Base-by-base conservation (phyloP, 2,113 vertebrate genomes). In the Gavia stellata region DNA sequence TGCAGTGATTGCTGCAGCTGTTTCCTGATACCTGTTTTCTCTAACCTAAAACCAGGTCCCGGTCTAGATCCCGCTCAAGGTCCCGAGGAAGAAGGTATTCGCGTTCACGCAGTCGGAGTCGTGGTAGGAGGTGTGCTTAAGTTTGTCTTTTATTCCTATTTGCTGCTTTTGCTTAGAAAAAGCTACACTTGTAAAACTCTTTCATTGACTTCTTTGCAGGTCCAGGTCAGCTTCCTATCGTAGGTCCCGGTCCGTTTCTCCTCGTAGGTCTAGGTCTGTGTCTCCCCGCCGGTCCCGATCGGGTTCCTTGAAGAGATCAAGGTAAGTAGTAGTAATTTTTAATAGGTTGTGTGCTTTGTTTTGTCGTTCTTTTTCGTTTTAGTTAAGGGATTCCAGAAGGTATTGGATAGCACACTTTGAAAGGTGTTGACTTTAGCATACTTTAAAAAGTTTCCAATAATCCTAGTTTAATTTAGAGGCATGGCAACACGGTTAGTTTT, bases 161-260 rank as follows among this genome's bases (percentile, higher is more conserved):
- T 38, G 5, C 9, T 66, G 4, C 14, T 65, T 86, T 29, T 67
- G 26, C 36, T 75, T 34, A 23, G 47, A n/a, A 58, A 73, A 49
- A 13, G 7, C 34, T 53, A 6, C 9, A 4, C 1, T 13, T 55
- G 3, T 21, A 5, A 50, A 86, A 29, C 34, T 86, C 3, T 26
- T 34, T 17, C 17, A 36, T 72, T 66, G 10, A 3, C n/a, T 77
- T 45, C 55, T 62, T 86, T 97, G 58, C 90, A 98, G 98, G 68
- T 98, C 98, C 81, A 97, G 98, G 74, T 98, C 98, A 36, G 97
- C 96, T 88, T 98, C 98, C 77, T 98, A 98, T 62, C 98, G 98
- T 40, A 96, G 98, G 88, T 99, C 99, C 62, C 98, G 99, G 83
- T 99, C 99, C 3, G 75, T 98, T 65, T 99, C 98, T 96, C 98